phyloP scores from a whole-genome alignment of 2,797 vertebrate genomes.

The Falco naumanni region DNA sequence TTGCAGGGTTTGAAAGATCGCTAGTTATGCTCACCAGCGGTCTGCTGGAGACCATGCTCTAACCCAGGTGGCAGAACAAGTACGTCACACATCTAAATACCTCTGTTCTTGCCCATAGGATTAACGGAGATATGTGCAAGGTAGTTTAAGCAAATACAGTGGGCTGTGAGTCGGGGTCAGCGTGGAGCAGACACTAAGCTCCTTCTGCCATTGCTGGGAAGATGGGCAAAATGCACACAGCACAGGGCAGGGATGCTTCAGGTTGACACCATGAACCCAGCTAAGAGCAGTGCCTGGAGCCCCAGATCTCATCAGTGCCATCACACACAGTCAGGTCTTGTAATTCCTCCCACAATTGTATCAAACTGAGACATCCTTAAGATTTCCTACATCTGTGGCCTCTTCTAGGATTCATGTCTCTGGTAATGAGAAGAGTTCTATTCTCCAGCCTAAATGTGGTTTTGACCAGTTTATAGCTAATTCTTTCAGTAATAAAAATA shows the following conservation, averaged over 20 bases:
- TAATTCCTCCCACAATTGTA: neutral
- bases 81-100: accelerated
- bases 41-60: neutral
- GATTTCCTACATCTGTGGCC: neutral
- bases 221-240: neutral
- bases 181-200: neutral
- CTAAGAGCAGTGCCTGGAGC: neutral
- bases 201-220: neutral
- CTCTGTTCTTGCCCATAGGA: neutral
- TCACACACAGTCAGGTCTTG: accelerated
- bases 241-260: neutral
- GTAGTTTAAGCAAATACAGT: neutral
- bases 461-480: neutral
- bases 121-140: neutral
- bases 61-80: neutral
- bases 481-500: neutral
- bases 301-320: neutral
- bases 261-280: neutral
- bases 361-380: neutral
- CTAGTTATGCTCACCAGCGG: accelerated
- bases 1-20: neutral
- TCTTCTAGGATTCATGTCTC: neutral
- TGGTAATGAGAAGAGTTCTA: neutral
- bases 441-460: neutral
- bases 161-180: accelerated